Evolutionary conservation across 2,113 vertebrate genomes (phyloP).

Genomic region (Paramisgurnus dabryanus): DNA sequence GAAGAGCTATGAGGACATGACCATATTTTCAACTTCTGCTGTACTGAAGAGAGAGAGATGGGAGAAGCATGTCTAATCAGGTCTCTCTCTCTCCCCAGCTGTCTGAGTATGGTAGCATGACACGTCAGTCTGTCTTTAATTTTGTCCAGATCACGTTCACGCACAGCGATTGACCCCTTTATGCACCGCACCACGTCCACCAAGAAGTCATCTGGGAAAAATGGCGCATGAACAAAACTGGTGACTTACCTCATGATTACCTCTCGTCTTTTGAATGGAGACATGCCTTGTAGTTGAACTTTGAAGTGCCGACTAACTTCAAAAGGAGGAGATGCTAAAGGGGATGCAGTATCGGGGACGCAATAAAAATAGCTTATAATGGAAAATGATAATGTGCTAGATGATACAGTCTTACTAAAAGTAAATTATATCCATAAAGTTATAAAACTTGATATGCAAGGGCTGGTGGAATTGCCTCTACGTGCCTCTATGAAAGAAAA

Average conservation of each 20-base stretch:
- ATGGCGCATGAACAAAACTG: not conserved
- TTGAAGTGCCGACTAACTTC: constrained; percentile 28
- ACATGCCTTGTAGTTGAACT: constrained; percentile 32
- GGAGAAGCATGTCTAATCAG: constrained; percentile 13
- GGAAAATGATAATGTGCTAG: not conserved
- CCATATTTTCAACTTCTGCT: constrained; percentile 25
- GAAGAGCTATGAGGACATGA: constrained; percentile 6
- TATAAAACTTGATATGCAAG: constrained; percentile 22
- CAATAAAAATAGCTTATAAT: constrained; percentile 19
- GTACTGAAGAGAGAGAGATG: not conserved
- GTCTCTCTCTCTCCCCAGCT: constrained; percentile 21
- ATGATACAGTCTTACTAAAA: constrained; percentile 9
- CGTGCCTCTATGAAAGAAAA: not conserved
- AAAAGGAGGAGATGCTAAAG: not conserved
- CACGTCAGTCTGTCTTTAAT: not conserved
- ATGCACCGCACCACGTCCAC: not conserved
- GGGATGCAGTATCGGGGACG: constrained; percentile 2
- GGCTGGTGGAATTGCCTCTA: constrained; percentile 16
- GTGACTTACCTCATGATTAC: constrained; percentile 35
- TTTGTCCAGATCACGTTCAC: constrained; percentile 13
- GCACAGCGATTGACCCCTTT: constrained; percentile 30
- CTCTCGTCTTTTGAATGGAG: constrained; percentile 7
- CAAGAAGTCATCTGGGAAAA: constrained; percentile 25
- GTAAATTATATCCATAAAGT: constrained; percentile 34
- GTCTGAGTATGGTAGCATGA: constrained; percentile 4